Conservation (phyloP, 2,113 vertebrate genomes). For the Cheirogaleus medius region DNA sequence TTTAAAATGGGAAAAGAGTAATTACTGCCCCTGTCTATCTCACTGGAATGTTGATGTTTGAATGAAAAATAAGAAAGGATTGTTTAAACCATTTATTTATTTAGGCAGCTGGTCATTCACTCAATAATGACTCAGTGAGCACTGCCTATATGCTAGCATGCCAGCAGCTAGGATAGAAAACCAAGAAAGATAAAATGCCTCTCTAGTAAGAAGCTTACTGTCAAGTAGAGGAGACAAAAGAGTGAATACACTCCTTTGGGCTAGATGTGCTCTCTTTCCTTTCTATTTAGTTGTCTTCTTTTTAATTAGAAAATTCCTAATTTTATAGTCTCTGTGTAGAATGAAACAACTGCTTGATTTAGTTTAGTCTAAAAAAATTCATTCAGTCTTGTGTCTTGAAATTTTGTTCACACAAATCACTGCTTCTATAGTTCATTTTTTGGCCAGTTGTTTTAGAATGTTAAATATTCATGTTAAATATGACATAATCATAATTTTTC, state of each 20-base stretch:
- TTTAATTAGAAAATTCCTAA: background rate
- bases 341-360: background rate
- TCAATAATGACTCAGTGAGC: background rate
- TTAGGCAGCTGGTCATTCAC: background rate
- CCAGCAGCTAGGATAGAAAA: background rate
- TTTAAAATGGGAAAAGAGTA: background rate
- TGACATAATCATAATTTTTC: constrained; percentile 36
- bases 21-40: background rate
- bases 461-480: constrained; percentile 57
- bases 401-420: background rate
- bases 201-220: background rate
- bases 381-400: background rate
- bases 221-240: background rate
- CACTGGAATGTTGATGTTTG: background rate
- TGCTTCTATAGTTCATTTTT: background rate
- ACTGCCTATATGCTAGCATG: background rate
- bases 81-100: background rate
- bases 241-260: background rate
- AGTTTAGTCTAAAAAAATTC: background rate
- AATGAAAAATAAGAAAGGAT: background rate
- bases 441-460: constrained; percentile 43
- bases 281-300: background rate
- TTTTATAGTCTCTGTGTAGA: background rate
- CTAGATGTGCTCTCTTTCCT: background rate
- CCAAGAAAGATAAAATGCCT: background rate